Conservation (phyloP, 2,888 invertebrate species). For the Nymphalis polychloros region DNA sequence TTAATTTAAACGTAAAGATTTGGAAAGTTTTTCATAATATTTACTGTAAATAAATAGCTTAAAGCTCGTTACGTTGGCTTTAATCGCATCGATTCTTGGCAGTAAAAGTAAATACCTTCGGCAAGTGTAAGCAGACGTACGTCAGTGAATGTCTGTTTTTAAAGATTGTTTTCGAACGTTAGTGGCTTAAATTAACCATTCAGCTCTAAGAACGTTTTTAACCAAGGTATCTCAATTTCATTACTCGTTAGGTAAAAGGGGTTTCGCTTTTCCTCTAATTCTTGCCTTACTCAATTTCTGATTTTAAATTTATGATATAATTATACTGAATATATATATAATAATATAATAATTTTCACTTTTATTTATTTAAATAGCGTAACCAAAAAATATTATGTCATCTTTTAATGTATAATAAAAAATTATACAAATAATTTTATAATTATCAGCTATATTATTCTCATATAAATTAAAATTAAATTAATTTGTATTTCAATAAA, state of each 20-base stretch:
- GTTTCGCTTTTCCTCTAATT: background rate
- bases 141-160: constrained; percentile 4
- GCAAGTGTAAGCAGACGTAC: constrained; percentile 3
- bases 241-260: background rate
- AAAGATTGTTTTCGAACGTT: constrained; percentile 4
- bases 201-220: background rate
- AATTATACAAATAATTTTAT: no score
- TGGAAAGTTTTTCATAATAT: constrained; percentile 5
- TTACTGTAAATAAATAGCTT: constrained; percentile 6
- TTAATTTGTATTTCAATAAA: no score
- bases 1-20: background rate
- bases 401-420: no score
- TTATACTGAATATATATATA: no score
- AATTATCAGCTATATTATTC: no score
- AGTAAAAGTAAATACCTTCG: constrained; percentile 5
- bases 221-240: background rate
- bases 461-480: no score
- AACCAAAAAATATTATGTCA: no score
- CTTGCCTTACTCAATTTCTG: no score
- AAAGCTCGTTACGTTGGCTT: background rate
- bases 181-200: constrained; percentile 9
- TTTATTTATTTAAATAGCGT: no score
- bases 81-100: constrained; percentile 10
- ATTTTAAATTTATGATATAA: no score
- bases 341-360: no score